Conservation (phyloP, 2,113 vertebrate genomes). For the Platysteira castanea region DNA sequence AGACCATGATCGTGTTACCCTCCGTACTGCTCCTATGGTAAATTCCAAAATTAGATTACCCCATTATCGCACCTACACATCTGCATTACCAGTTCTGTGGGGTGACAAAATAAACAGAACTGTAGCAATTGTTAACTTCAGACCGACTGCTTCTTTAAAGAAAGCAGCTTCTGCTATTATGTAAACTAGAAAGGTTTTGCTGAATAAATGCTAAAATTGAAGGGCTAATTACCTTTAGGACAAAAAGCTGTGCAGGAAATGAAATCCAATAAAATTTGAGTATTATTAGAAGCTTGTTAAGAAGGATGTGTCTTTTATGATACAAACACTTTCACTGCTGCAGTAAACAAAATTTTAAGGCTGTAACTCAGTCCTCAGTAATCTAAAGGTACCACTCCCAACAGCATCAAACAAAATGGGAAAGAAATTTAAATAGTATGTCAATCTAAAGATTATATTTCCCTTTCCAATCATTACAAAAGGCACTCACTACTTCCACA, state of each 20-base stretch:
- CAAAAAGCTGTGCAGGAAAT: not conserved
- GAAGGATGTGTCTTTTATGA: not conserved
- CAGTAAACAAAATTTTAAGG: not conserved
- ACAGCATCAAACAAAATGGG: not conserved
- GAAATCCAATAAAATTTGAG: not conserved
- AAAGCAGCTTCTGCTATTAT: not conserved
- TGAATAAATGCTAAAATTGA: not conserved
- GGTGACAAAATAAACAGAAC: not conserved
- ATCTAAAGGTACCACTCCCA: not conserved
- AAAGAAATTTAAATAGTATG: not conserved
- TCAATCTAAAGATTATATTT: not conserved
- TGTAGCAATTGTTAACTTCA: not conserved
- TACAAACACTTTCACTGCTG: not conserved
- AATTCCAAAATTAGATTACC: not conserved
- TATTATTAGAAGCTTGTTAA: not conserved
- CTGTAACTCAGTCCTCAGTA: not conserved
- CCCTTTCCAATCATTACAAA: not conserved
- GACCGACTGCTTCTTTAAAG: not conserved
- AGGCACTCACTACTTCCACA: not conserved
- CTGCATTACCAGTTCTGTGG: rapidly evolving
- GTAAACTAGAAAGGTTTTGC: not conserved
- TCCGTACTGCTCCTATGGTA: not conserved
- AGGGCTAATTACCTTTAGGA: not conserved
- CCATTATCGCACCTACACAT: not conserved
- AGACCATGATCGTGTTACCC: not conserved